Evolutionary conservation across 2,888 invertebrate genomes (phyloP).

Genomic region (Myopa testacea): DNA sequence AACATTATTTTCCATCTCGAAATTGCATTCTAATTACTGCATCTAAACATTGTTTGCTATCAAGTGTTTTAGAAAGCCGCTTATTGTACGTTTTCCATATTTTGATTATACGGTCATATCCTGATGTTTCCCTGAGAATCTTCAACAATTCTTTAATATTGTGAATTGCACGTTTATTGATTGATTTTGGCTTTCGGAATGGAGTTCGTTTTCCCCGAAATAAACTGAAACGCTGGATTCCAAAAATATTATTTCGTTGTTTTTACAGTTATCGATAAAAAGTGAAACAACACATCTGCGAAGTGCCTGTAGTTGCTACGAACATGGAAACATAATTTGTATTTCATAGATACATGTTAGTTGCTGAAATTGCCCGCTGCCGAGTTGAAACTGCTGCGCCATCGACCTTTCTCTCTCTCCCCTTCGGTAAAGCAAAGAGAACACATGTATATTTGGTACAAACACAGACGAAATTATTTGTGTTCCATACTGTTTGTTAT

Average conservation of each 20-base stretch:
- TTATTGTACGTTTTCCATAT: neutral
- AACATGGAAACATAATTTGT: conserved; percentile 26
- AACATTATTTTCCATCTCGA: too few relatives aligned
- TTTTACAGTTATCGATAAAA: neutral
- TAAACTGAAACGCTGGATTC: neutral
- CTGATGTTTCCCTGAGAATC: neutral
- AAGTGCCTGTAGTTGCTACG: conserved; percentile 5
- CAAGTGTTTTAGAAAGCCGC: neutral
- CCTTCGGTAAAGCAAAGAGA: conserved; percentile 11
- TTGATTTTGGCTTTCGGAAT: neutral
- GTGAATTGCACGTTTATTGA: neutral
- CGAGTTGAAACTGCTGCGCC: conserved; percentile 10
- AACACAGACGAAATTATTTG: conserved; percentile 16
- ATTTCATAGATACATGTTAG: conserved; percentile 21
- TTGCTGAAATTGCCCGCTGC: conserved; percentile 16
- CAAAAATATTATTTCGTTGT: conserved; percentile 4
- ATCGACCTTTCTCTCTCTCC: conserved; percentile 1
- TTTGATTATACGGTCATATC: neutral
- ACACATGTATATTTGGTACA: conserved; percentile 25
- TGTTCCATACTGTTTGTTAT: conserved; percentile 8
- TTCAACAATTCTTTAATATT: neutral
- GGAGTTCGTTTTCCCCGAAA: neutral
- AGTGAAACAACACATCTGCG: neutral
- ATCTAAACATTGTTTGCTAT: neutral
- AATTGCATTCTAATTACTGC: too few relatives aligned